phyloP scores from a whole-genome alignment of 1,140 invertebrate genomes.

The Bombus polaris region DNA sequence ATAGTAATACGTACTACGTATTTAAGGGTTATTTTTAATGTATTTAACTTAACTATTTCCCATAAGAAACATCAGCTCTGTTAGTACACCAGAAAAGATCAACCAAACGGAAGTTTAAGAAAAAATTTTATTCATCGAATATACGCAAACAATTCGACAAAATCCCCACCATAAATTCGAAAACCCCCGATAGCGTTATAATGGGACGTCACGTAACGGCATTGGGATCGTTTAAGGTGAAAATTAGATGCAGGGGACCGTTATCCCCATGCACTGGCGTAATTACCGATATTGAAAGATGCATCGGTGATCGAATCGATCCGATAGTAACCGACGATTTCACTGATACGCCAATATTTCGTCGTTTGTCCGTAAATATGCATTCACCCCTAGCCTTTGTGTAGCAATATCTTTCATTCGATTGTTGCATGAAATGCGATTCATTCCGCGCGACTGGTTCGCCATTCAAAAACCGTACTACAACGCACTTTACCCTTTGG shows the following conservation, averaged over 20 bases:
- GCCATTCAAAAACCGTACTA: background rate
- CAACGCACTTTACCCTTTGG: background rate
- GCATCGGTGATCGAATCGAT: constrained; percentile 47
- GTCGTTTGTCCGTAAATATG: constrained; percentile 1
- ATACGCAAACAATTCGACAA: too few relatives aligned
- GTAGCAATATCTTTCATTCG: background rate
- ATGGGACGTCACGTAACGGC: background rate
- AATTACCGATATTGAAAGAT: constrained; percentile 48
- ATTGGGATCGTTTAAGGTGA: constrained; percentile 49
- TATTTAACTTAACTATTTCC: too few relatives aligned
- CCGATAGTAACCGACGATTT: background rate
- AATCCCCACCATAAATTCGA: background rate
- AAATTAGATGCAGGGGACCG: constrained; percentile 49
- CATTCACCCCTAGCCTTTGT: background rate
- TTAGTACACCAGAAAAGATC: too few relatives aligned
- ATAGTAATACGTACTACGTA: too few relatives aligned
- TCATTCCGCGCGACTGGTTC: background rate
- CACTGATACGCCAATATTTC: constrained; percentile 36
- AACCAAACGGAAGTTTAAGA: too few relatives aligned
- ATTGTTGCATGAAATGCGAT: constrained; percentile 15
- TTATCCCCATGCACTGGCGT: constrained; percentile 9
- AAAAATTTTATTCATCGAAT: too few relatives aligned
- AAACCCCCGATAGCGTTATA: too few relatives aligned
- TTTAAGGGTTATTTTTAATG: too few relatives aligned
- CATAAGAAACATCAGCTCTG: too few relatives aligned